Conservation (phyloP, 2,888 invertebrate genomes). For the Volucella bombylans region DNA sequence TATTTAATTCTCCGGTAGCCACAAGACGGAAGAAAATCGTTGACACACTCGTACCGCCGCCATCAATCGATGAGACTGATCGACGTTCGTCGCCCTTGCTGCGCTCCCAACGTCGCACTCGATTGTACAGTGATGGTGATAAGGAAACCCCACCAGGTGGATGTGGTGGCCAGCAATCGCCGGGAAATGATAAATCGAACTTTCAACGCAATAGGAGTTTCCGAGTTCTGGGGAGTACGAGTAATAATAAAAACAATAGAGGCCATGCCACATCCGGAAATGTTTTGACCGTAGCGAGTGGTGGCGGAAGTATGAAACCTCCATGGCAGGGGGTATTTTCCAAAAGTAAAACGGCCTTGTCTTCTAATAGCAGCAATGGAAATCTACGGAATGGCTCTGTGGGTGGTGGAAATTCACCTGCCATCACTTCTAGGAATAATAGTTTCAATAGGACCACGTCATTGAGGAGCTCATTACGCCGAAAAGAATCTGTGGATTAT, state of each 20-base stretch:
- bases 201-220: constrained; percentile 76
- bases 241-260: constrained; percentile 45
- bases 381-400: constrained; percentile 32
- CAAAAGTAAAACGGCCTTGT: constrained; percentile 51
- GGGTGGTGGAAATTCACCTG: constrained; percentile 47
- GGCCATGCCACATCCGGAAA: constrained; percentile 21
- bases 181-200: constrained; percentile 56
- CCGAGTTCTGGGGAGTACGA: constrained; percentile 72
- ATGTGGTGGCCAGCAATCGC: constrained; percentile 43
- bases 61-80: constrained; percentile 72
- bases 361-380: constrained; percentile 33
- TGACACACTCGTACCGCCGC: constrained; percentile 68
- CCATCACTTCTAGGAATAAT: constrained; percentile 54
- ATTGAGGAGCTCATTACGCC: constrained; percentile 79
- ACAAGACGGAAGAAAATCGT: constrained; percentile 70
- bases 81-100: constrained; percentile 56
- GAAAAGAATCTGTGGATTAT: constrained; percentile 80
- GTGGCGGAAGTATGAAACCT: constrained; percentile 56
- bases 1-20: constrained; percentile 67
- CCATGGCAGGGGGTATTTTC: constrained; percentile 76
- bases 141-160: constrained; percentile 63
- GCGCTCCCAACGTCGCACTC: constrained; percentile 67
- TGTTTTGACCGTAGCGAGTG: constrained; percentile 29
- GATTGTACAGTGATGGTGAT: constrained; percentile 76
- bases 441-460: constrained; percentile 74